These are phyloP conservation scores for Haemorhous mexicanus DNA, from an alignment of 2,113 vertebrate species.

Conservation along the genomic window DNA sequence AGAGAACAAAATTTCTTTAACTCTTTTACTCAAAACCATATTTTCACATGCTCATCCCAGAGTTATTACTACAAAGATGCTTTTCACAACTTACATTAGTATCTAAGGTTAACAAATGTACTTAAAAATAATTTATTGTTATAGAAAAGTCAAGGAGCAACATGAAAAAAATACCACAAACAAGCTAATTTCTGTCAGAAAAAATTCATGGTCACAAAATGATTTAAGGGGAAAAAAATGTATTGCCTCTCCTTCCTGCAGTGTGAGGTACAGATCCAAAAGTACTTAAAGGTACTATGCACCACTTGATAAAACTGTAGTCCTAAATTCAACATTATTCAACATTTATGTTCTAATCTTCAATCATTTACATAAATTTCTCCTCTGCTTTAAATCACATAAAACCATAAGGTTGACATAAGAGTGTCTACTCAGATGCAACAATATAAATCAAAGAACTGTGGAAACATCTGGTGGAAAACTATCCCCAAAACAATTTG, in stretches of 20 bases:
- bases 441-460: not conserved
- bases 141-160: constrained; percentile 45
- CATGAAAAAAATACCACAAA: constrained; percentile 27
- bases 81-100: not conserved
- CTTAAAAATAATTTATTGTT: constrained; percentile 57
- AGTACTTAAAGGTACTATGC: not conserved
- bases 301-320: not conserved
- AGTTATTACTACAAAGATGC: not conserved
- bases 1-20: not conserved
- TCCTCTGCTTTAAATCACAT: not conserved
- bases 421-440: not conserved
- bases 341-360: not conserved
- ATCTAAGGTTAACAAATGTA: not conserved
- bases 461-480: not conserved
- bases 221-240: not conserved
- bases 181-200: constrained; percentile 50
- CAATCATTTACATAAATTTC: not conserved
- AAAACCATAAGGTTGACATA: not conserved
- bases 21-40: not conserved
- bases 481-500: not conserved
- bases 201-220: not conserved
- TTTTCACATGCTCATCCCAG: not conserved
- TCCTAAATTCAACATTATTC: not conserved
- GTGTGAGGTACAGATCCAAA: not conserved
- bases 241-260: not conserved